Conservation (phyloP, 2,888 invertebrate genomes). For the Eugnorisma glareosa region DNA sequence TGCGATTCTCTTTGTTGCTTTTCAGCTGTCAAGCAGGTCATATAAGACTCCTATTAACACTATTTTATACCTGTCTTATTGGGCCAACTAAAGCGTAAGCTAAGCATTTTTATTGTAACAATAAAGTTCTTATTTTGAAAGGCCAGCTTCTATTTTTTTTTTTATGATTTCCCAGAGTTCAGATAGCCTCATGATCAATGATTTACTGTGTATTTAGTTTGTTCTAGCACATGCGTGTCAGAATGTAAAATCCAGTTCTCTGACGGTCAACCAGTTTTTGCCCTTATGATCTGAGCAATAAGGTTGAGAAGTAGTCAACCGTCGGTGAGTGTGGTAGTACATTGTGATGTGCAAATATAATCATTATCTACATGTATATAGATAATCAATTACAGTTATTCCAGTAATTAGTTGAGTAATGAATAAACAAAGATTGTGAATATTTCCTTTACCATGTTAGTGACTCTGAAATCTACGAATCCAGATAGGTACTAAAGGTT, state of each 20-base stretch:
- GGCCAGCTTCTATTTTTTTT: fast-evolving
- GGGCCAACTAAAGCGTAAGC: too few species aligned
- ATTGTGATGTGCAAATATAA: constrained; percentile 7
- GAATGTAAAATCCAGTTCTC: not conserved
- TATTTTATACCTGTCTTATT: not conserved
- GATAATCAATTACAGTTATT: constrained; percentile 24
- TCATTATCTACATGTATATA: constrained; percentile 7
- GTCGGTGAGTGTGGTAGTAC: not conserved
- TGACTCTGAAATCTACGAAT: not conserved
- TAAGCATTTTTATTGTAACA: not conserved
- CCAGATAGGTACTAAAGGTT: not conserved
- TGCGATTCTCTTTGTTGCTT: not conserved
- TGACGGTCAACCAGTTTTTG: not conserved
- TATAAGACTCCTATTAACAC: not conserved
- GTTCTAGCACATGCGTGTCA: not conserved
- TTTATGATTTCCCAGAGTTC: not conserved
- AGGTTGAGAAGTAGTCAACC: too few species aligned
- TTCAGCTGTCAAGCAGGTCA: not conserved
- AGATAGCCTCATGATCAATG: not conserved
- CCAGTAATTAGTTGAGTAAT: constrained; percentile 28
- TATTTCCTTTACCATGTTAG: constrained; percentile 14
- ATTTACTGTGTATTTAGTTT: not conserved
- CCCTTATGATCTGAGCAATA: too few species aligned
- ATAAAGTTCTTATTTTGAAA: not conserved
- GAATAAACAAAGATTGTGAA: constrained; percentile 32